A percentile compares a stretch with the other conserved stretches of the same genome.
phyloP scores from a whole-genome alignment of 2,113 vertebrate species.

The Ptilorrhoa leucosticta region DNA sequence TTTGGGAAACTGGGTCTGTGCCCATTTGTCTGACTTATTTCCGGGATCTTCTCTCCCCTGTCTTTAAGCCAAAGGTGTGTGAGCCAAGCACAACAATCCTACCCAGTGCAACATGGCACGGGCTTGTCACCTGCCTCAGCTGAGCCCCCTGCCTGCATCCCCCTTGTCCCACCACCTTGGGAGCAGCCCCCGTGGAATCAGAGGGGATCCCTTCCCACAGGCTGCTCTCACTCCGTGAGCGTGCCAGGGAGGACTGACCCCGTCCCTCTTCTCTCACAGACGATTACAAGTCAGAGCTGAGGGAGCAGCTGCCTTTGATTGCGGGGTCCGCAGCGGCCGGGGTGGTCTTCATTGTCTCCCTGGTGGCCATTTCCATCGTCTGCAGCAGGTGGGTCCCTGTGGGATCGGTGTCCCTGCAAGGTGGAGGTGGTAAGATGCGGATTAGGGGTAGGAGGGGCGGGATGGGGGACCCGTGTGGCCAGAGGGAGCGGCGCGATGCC shows the following conservation, averaged over 20 bases:
- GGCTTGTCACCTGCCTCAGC: background rate
- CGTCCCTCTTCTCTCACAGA: conserved; percentile 68
- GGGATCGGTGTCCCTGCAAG: background rate
- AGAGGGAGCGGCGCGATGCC: background rate
- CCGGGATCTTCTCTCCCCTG: background rate
- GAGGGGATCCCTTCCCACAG: background rate
- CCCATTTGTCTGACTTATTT: background rate
- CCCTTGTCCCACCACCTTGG: background rate
- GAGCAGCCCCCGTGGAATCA: background rate
- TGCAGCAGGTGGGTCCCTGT: conserved; percentile 87
- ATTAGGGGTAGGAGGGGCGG: background rate
- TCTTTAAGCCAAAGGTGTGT: background rate
- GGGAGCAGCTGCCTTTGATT: conserved; percentile 95
- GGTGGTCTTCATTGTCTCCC: conserved; percentile 94
- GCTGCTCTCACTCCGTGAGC: fast-evolving
- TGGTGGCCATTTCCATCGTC: conserved; percentile 96
- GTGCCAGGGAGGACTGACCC: background rate
- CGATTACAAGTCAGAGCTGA: conserved; percentile 96
- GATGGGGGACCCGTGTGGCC: fast-evolving
- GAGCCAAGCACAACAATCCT: background rate
- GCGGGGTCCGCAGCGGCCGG: conserved; percentile 93
- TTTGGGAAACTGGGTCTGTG: background rate
- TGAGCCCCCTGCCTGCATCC: fast-evolving
- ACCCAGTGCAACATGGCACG: fast-evolving
- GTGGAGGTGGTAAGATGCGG: fast-evolving